Evolutionary conservation across 2,797 vertebrate genomes (phyloP), one percentile per base, ranked within the genome.

Genomic region (Chelidonichthys spinosus): DNA sequence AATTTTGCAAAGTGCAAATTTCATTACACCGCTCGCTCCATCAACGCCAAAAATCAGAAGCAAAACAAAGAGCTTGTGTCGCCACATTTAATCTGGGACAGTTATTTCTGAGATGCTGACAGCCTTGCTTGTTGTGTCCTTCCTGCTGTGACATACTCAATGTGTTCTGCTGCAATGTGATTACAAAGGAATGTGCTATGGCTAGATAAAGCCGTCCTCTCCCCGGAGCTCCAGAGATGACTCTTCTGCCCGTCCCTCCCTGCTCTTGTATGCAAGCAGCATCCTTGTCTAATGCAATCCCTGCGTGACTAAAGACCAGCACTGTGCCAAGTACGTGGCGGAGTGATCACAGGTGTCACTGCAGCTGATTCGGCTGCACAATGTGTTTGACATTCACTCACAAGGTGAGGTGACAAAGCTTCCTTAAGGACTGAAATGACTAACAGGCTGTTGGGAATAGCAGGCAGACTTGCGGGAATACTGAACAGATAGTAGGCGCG

Each of bases 111-210:
- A 76, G 82, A 78, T 63, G 62, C 73, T 54, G 67, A 79, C 74
- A 52, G 55, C 63, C 50, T 25, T 70, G 74, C 83, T 75, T 73
- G 64, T 80, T 66, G 72, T 69, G 73, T 83, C 42, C 10, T 63
- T 70, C 74, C 78, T 78, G 76, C 74, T 40, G 37, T 69, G 83
- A 83, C 73, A 75, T 70, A 15, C 80, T 76, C 76, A 72, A 53
- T 71, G 78, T 82, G 84, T 83, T 87, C 65, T 68, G 70, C 83
- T 82, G 85, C 84, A 78, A 46, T 49, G 74, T 82, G 90, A 93
- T 92, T 85, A 88, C 33, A 69, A 63, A 87, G 81, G 89, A 90
- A 92, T 91, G 90, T 90, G 91, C 79, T 61, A 71, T 55, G 81
- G 80, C 55, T 10, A 85, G 90, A 92, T 88, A 92, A 90, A 90